These are phyloP conservation scores for Elanus axillaris DNA, from an alignment of 2,113 vertebrate genomes.

Conservation along the genomic window DNA sequence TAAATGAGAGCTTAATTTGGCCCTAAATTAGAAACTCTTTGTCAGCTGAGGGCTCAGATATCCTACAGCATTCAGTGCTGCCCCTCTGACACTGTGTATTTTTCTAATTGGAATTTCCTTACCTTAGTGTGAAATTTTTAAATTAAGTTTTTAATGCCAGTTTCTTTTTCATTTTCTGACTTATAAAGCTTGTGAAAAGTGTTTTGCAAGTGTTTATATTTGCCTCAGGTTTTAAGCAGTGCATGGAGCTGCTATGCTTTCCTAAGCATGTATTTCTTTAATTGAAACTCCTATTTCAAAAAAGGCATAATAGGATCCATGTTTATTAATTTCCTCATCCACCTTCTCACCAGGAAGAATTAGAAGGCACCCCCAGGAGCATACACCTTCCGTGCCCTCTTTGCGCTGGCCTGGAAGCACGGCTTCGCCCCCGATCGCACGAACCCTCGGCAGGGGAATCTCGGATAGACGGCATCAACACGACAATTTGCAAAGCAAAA, in stretches of 20 bases:
- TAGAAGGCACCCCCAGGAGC: neutral
- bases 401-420: neutral
- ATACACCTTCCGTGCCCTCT: neutral
- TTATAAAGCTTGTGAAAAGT: neutral
- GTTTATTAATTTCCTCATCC: neutral
- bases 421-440: fast-evolving
- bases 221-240: neutral
- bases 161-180: neutral
- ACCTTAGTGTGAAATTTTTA: neutral
- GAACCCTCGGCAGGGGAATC: neutral
- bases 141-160: neutral
- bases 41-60: neutral
- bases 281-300: neutral
- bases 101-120: neutral
- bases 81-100: neutral
- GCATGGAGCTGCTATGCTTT: neutral
- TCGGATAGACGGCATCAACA: neutral
- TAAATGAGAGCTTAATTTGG: constrained; percentile 18
- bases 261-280: neutral
- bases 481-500: neutral
- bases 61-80: neutral
- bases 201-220: neutral
- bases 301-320: neutral
- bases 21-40: constrained; percentile 26
- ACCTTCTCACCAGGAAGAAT: neutral